phyloP scores from a whole-genome alignment of 2,797 vertebrate genomes.

The Melanotaenia trifasciata region DNA sequence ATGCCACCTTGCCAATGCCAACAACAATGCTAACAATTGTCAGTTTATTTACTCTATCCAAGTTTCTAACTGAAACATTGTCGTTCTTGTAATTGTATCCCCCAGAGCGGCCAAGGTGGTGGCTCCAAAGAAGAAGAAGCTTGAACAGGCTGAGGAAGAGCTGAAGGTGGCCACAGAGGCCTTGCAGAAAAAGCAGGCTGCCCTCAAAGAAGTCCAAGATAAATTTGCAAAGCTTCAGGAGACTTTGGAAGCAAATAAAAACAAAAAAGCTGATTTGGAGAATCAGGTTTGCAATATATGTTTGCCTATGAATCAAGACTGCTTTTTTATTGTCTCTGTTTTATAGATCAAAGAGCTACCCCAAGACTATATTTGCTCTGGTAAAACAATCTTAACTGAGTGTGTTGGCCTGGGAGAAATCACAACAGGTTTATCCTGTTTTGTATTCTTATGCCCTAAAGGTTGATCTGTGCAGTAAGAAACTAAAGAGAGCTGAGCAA shows the following conservation, averaged over 20 bases:
- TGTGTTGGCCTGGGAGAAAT: neutral
- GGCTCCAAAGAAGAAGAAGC: conserved; percentile 90
- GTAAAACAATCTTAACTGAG: neutral
- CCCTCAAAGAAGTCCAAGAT: conserved; percentile 88
- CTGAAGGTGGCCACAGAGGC: conserved; percentile 86
- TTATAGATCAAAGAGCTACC: neutral
- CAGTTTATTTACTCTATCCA: no score
- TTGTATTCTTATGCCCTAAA: conserved; percentile 60
- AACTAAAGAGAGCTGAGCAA: conserved; percentile 88
- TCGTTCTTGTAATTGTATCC: neutral
- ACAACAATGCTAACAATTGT: no score
- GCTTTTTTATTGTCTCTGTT: no score
- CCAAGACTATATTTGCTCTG: neutral
- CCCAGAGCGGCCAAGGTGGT: conserved; percentile 90
- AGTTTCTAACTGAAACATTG: neutral
- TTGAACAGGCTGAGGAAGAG: conserved; percentile 85
- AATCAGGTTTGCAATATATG: conserved; percentile 81
- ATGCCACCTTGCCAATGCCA: no score
- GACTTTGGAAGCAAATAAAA: conserved; percentile 87
- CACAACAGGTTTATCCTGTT: neutral
- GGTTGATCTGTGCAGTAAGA: conserved; percentile 91
- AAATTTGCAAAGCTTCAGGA: conserved; percentile 86
- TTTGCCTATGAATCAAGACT: neutral
- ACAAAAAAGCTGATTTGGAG: conserved; percentile 89
- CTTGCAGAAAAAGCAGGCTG: conserved; percentile 88